These are phyloP conservation scores for Ciconia maguari DNA, from an alignment of 2,113 vertebrate species.

Conservation along the genomic window DNA sequence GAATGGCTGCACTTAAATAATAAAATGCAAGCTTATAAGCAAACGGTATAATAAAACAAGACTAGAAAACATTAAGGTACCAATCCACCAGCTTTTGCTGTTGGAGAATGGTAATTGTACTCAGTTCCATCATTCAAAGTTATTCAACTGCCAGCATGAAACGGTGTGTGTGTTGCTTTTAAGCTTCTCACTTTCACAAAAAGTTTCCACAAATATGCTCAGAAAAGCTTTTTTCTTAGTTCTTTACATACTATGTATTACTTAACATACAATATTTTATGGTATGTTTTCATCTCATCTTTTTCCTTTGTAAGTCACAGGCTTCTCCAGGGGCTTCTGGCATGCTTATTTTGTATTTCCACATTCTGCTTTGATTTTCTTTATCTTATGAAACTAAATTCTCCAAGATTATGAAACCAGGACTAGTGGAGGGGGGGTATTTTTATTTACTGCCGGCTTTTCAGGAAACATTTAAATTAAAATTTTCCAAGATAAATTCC, in stretches of 20 bases:
- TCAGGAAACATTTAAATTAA: not conserved
- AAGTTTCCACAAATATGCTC: not conserved
- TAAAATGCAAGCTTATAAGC: not conserved
- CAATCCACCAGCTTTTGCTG: not conserved
- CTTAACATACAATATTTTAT: not conserved
- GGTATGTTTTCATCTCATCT: not conserved
- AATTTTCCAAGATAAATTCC: not conserved
- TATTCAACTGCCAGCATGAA: not conserved
- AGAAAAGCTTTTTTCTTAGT: not conserved
- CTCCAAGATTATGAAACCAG: not conserved
- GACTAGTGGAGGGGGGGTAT: not conserved
- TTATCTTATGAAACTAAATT: not conserved
- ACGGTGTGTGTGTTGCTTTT: not conserved
- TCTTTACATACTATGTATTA: not conserved
- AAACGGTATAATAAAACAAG: not conserved
- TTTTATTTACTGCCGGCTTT: not conserved
- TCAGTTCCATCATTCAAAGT: not conserved
- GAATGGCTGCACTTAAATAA: not conserved
- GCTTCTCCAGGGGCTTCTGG: not conserved
- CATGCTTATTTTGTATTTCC: not conserved
- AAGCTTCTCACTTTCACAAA: not conserved
- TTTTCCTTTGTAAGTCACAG: not conserved
- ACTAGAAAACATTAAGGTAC: not conserved
- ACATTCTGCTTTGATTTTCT: not conserved
- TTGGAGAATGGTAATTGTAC: not conserved